Base-by-base conservation (phyloP, 2,888 invertebrate species). In the Diarsia brunnea region DNA sequence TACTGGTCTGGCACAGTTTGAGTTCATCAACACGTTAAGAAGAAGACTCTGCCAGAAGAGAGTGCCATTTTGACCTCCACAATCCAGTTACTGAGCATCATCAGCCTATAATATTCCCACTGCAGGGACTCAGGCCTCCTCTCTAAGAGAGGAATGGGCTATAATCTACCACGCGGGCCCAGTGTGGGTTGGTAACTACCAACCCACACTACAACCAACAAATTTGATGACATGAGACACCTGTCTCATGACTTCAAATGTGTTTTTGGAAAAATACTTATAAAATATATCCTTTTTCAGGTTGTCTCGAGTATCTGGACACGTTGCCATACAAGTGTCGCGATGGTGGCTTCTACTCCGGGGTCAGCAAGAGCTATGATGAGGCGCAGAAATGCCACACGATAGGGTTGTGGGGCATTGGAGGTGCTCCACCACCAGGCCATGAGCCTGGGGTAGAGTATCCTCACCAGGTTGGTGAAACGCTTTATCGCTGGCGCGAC, bases 391-490 rank as follows among this genome's bases (percentile, higher is more conserved):
- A 83, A 31, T 86, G 86, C 27, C 86, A 86, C n/a, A 12, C 1
- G 0, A 72, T 61, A 16, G 11, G 11, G 0, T 0, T 60, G 5
- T 86, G 79, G 79, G 84, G 67, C 1, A 7, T 86, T 7, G 84
- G 86, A 0, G 82, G 84, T 0, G 4, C 80, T 1, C 77, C 84
- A 1, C 12, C 75, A 3, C 69, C 49, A 0, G 75, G 73, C 0
- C 4, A 21, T 0, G 27, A 14, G 2, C 31, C 71, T 19, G 68
- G 79, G 0, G 71, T 70, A 0, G 0, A 75, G 24, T 86, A 81
- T 21, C 84, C 86, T 38, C 82, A 86, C 14, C 77, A 80, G 77
- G 85, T 85, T 71, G 38, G 51, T 64, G 2, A 27, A 58, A 2
- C 1, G 0, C 16, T 27, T 58, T 19, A 10, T 58, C 3, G 19